Percentiles rank a stretch among this genome's conserved stretches.
phyloP scores from a whole-genome alignment of 2,113 vertebrate genomes.

The Tursiops truncatus region DNA sequence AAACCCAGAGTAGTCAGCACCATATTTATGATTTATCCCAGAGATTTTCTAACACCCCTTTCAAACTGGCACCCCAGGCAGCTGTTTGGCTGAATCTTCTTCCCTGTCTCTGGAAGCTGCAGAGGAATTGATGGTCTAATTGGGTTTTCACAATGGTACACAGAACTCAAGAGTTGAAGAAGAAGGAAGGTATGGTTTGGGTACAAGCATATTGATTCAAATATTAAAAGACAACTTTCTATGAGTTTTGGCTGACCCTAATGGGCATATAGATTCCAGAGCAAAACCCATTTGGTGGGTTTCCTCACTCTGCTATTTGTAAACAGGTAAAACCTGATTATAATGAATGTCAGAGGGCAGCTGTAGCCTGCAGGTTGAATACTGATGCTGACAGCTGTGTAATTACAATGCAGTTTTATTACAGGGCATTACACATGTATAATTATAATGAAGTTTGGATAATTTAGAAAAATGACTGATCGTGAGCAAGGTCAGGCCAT shows the following conservation, averaged over 20 bases:
- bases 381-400: conserved; percentile 38
- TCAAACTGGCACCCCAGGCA: conserved; percentile 29
- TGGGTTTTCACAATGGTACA: background rate
- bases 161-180: conserved; percentile 5
- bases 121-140: conserved; percentile 9
- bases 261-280: background rate
- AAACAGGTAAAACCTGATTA: conserved; percentile 23
- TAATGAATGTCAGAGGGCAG: conserved; percentile 46
- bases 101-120: conserved; percentile 5
- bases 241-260: background rate
- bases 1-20: background rate
- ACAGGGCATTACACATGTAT: conserved; percentile 4
- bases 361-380: conserved; percentile 22
- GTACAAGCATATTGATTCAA: background rate
- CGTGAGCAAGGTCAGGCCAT: background rate
- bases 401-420: conserved; percentile 58
- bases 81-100: background rate
- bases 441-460: conserved; percentile 54
- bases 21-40: conserved; percentile 35
- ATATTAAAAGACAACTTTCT: conserved; percentile 15
- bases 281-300: background rate
- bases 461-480: conserved; percentile 41
- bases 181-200: background rate
- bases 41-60: conserved; percentile 6
- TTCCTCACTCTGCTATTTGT: conserved; percentile 5